Evolutionary conservation across 2,797 vertebrate species (phyloP), one percentile per base, ranked within the genome.

Genomic region (Chanos chanos): DNA sequence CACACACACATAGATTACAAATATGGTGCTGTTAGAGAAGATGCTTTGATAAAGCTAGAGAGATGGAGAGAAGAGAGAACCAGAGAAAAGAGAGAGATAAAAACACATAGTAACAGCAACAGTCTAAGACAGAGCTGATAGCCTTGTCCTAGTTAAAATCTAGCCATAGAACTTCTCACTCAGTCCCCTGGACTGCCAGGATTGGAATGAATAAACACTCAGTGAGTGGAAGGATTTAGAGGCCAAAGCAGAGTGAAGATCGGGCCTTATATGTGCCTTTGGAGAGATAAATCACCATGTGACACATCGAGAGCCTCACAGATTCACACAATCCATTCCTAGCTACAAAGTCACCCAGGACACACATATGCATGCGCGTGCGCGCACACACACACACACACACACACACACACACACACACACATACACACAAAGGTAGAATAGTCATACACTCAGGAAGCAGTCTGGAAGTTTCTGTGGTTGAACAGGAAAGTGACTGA

Each of bases 341-440:
- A 16, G 18, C 39, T n/a, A 16, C 59, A 56, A 68, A 51, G 66
- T 68, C 45, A 63, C 16, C 31, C 18, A 56, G 66, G 44, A 60
- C 43, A 54, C 53, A 27, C 44, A 47, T 24, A 33, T 37, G 41
- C 36, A 30, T 16, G 43, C n/a, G 37, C 36, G 40, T 4, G 13
- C 15, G 22, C 30, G 34, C 28, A 47, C 41, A 34, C 28, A 45
- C 12, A 22, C 40, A 25, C 30, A 58, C 40, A 58, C 28, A 22
- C 41, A 45, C 18, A 12, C n/a, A 47, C 13, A 34, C n/a, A 25
- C 19, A 25, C 39, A 18, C 12, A 47, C 40, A 44, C 9, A 30
- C 50, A 49, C 24, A 61, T 47, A 54, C 36, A 54, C 34, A 61
- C 40, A 61, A 43, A 48, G 19, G 19, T 43, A 57, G n/a, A 27